Evolutionary conservation across 2,888 invertebrate genomes (phyloP), one percentile per base, ranked within the genome.

Genomic region (Leptopilina drosophilae): DNA sequence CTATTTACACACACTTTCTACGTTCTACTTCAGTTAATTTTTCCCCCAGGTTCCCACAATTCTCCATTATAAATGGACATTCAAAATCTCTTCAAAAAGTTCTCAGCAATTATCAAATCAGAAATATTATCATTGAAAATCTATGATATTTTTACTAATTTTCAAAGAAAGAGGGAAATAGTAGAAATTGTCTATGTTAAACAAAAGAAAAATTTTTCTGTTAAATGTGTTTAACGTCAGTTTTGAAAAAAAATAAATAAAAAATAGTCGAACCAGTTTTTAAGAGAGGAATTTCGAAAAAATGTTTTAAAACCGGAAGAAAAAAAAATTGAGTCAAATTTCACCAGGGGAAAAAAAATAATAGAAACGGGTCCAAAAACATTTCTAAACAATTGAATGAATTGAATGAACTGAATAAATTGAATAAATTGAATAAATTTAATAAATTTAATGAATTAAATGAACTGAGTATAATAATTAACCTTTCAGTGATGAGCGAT

Each of bases 1-100:
- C 49, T 53, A 53, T 69, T 69, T 69, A 20, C 46, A 46, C 20
- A 59, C 59, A 59, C 69, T 69, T 69, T 69, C 69, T 69, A 53
- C 69, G 53, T 69, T 26, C 26, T n/a, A 69, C 53, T 69, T 69
- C 14, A 69, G 20, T 53, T 69, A 26, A n/a, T 49, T 69, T 69
- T 69, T 49, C 49, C 26, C 3, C 49, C 49, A 26, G 6, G 33
- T 69, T 53, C 67, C 67, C 69, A 69, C 53, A 69, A 53, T 14
- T 26, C 69, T 14, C 15, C 33, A 33, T 33, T 33, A 53, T 49
- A 69, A 53, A 53, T 53, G 49, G 12, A 69, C 26, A 26, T 53
- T 20, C 20, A 8, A 69, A 53, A 15, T 49, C 7, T 33, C 33
- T 1, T 15, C 20, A 5, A 62, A 62, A 59, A n/a, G n/a, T n/a